phyloP scores from a whole-genome alignment of 1,140 invertebrate species.

The Goniozus legneri region DNA sequence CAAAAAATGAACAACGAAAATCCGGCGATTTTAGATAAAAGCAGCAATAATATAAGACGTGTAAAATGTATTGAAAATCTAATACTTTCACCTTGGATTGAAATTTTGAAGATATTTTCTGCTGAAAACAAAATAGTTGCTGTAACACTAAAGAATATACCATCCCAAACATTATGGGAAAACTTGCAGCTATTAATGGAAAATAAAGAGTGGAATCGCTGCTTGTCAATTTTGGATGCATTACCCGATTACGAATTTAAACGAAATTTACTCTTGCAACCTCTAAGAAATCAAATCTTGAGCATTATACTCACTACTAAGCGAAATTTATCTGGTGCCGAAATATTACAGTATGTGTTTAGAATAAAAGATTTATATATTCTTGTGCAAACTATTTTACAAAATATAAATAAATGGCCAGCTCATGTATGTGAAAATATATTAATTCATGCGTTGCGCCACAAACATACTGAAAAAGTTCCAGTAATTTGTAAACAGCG shows the following conservation, averaged over 20 bases:
- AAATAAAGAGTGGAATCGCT: conserved; percentile 24
- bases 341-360: conserved; percentile 33
- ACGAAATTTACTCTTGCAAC: conserved; percentile 41
- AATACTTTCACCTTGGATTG: conserved; percentile 43
- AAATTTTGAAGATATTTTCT: conserved; percentile 47
- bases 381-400: conserved; percentile 31
- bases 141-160: conserved; percentile 47
- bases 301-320: conserved; percentile 49
- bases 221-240: conserved; percentile 34
- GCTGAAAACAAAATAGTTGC: conserved; percentile 52
- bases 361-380: conserved; percentile 39
- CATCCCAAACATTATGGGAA: conserved; percentile 31
- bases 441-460: conserved; percentile 30
- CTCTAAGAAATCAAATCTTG: conserved; percentile 51
- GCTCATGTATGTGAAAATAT: conserved; percentile 35
- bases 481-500: conserved; percentile 36
- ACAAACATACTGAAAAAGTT: conserved; percentile 36
- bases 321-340: conserved; percentile 8
- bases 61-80: conserved; percentile 49
- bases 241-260: conserved; percentile 26
- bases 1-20: conserved; percentile 49
- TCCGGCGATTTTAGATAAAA: conserved; percentile 34
- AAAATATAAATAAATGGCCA: conserved; percentile 36
- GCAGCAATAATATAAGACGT: conserved; percentile 34
- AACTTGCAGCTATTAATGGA: conserved; percentile 29